Evolutionary conservation across 2,113 vertebrate genomes (phyloP), one percentile per base, ranked within the genome.

Genomic region (Coregonus clupeaformis): DNA sequence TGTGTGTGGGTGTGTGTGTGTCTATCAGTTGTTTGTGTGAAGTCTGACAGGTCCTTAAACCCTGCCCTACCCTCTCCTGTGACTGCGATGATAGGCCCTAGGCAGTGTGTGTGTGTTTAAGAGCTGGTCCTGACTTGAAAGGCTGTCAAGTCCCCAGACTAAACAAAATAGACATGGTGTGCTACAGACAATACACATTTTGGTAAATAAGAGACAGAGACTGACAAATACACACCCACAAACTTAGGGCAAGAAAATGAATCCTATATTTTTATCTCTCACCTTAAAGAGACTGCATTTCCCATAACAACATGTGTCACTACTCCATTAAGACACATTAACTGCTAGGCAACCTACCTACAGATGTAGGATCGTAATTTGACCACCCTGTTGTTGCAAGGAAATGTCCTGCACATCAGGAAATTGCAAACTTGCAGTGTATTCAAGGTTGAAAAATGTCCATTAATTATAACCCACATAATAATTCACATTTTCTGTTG

Each of bases 271-370:
- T 42, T 42, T 42, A 9, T 42, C 9, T 52, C 49, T 16, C 25
- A 65, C 63, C 27, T 65, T 29, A 30, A 63, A 63, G 14, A 29
- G 68, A 77, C 73, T 62, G 32, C 82, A 62, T 52, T 79, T 74
- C 65, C 74, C 64, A 72, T 77, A 68, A 74, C 73, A 36, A 73
- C 29, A 69, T 55, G 72, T 0, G 0, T 78, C 73, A 67, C 49
- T 18, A 52, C 49, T 52, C 14, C 14, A 16, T 52, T 52, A 5
- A 52, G 47, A 52, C 47, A 52, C 47, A 52, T 3, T 18, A 13
- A 42, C 7, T 63, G 60, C 11, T 25, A 27, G 25, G 24, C 73
- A 79, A 68, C 73, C 67, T 71, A 42, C 7, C 36, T 42, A 42
- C 9, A 42, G 36, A 42, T 42, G 36, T 42, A 12, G 36, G 9